Conservation (phyloP, 2,888 invertebrate genomes). For the Ochropacha duplaris region DNA sequence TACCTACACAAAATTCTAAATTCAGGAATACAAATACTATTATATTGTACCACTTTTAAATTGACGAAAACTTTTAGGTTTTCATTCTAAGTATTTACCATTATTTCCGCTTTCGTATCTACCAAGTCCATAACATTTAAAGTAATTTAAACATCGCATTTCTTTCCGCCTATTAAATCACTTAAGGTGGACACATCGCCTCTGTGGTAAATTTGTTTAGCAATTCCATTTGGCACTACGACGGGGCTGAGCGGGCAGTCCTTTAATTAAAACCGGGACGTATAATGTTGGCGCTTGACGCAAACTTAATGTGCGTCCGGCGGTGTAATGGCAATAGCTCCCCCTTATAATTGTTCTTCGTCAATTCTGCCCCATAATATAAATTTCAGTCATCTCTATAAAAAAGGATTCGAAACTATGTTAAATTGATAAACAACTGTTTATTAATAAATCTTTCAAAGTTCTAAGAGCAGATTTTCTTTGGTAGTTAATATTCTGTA, state of each 20-base stretch:
- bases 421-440: too few relatives aligned
- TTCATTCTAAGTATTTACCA: constrained; percentile 19
- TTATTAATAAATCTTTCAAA: too few relatives aligned
- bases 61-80: background rate
- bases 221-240: constrained; percentile 78
- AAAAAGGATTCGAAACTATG: background rate
- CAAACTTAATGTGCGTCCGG: constrained; percentile 79
- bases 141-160: constrained; percentile 73
- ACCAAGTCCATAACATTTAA: constrained; percentile 56
- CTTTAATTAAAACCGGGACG: constrained; percentile 81
- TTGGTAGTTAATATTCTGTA: constrained; percentile 63
- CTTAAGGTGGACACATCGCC: constrained; percentile 82
- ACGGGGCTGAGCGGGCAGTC: constrained; percentile 70
- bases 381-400: background rate
- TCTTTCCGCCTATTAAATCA: constrained; percentile 82
- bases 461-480: constrained; percentile 55
- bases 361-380: constrained; percentile 48
- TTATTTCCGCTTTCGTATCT: constrained; percentile 24
- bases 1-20: too few relatives aligned
- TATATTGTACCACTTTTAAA: background rate
- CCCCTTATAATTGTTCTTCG: constrained; percentile 74
- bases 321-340: constrained; percentile 69
- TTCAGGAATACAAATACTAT: too few relatives aligned
- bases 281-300: constrained; percentile 75
- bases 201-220: constrained; percentile 81